phyloP scores from a whole-genome alignment of 2,888 invertebrate species.

The Campopleginae sp. region DNA sequence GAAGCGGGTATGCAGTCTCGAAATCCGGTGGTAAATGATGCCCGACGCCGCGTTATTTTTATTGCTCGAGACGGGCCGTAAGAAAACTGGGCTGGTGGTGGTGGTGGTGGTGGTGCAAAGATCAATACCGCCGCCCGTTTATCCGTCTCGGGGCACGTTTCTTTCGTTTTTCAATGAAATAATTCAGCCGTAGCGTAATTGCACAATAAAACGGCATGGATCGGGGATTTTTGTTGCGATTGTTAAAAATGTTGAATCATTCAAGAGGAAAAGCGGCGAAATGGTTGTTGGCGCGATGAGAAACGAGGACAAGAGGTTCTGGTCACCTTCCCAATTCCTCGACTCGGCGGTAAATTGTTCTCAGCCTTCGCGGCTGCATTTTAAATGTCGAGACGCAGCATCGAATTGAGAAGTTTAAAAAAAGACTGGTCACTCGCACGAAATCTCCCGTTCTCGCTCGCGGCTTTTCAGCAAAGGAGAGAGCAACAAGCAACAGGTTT shows the following conservation, averaged over 20 bases:
- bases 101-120: not conserved
- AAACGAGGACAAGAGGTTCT: slow-evolving; percentile 35
- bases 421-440: slow-evolving; percentile 11
- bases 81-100: not conserved
- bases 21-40: not conserved
- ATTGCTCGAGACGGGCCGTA: not conserved
- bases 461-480: slow-evolving; percentile 63
- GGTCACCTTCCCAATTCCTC: slow-evolving; percentile 42
- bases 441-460: slow-evolving; percentile 32
- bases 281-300: slow-evolving; percentile 16
- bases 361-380: not conserved
- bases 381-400: not conserved
- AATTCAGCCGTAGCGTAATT: too few relatives aligned
- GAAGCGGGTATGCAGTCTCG: too few relatives aligned
- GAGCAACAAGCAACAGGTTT: slow-evolving; percentile 71
- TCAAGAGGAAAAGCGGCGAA: not conserved
- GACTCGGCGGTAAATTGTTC: slow-evolving; percentile 40
- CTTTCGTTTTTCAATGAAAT: too few relatives aligned
- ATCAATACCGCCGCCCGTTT: not conserved
- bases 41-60: not conserved
- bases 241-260: not conserved
- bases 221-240: too few relatives aligned
- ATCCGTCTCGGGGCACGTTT: not conserved
- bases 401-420: not conserved
- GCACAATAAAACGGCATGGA: too few relatives aligned